Conservation (phyloP, 2,888 invertebrate species). For the Chrysomela aeneicollis region DNA sequence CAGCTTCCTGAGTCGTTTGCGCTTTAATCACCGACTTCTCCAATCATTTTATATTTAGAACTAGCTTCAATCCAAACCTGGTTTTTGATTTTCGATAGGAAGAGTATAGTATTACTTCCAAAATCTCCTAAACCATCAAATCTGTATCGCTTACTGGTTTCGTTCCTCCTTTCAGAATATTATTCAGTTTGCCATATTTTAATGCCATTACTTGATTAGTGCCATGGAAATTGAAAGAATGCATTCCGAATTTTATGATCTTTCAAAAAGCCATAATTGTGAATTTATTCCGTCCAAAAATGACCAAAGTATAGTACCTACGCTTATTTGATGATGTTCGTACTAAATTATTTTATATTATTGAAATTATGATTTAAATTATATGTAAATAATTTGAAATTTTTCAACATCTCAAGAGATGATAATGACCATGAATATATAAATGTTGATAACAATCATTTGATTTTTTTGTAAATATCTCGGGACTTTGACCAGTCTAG, state of each 20-base stretch:
- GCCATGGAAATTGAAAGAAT: constrained; percentile 35
- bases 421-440: constrained; percentile 14
- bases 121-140: too few species aligned
- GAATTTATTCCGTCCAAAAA: constrained; percentile 44
- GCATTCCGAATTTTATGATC: constrained; percentile 36
- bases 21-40: too few species aligned
- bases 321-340: constrained; percentile 36
- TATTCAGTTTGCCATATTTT: constrained; percentile 2
- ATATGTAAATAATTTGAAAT: constrained; percentile 8
- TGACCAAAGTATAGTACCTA: constrained; percentile 45
- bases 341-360: constrained; percentile 10
- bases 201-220: constrained; percentile 15
- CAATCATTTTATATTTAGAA: too few species aligned
- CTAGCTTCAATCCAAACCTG: too few species aligned
- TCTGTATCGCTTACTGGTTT: neutral
- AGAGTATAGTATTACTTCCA: too few species aligned
- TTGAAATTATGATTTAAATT: neutral
- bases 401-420: constrained; percentile 18
- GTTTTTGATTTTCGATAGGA: too few species aligned
- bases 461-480: constrained; percentile 27
- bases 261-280: constrained; percentile 37
- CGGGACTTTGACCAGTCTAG: constrained; percentile 37
- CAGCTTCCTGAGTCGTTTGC: too few species aligned
- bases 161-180: neutral
- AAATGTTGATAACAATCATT: constrained; percentile 4